Conservation (phyloP, 92 coral and sea anemone species). For the Pocillopora meandrina region DNA sequence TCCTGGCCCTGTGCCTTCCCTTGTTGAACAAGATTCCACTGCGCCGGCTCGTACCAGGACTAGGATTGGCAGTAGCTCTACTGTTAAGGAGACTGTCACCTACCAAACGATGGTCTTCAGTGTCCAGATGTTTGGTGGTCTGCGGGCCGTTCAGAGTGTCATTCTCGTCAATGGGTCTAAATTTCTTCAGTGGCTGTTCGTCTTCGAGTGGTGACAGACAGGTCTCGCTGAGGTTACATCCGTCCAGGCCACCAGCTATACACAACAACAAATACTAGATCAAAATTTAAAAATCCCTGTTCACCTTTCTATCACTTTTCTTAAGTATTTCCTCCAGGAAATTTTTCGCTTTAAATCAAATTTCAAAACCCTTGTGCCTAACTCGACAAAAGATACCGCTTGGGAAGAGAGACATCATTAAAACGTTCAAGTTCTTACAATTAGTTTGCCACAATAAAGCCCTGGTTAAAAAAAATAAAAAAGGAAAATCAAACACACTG, state of each 20-base stretch:
- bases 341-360: background rate
- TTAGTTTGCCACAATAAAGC: too few species aligned
- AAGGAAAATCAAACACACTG: too few species aligned
- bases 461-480: too few species aligned
- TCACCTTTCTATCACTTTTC: background rate
- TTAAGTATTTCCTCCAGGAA: background rate
- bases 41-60: constrained; percentile 99
- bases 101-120: constrained; percentile 32
- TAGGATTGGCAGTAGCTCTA: constrained; percentile 89
- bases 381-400: too few species aligned
- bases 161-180: constrained; percentile 31
- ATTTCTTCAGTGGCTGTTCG: constrained; percentile 25
- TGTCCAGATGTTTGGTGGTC: constrained; percentile 25
- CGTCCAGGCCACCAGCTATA: constrained; percentile 56
- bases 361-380: too few species aligned
- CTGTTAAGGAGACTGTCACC: constrained; percentile 49
- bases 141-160: constrained; percentile 22
- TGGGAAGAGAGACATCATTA: too few species aligned
- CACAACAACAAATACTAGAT: background rate
- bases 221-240: constrained; percentile 19
- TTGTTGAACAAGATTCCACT: constrained; percentile 98
- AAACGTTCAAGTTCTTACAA: too few species aligned
- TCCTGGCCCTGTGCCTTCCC: constrained; percentile 88
- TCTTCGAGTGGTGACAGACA: constrained; percentile 37
- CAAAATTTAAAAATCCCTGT: background rate